A percentile compares a stretch with the other conserved stretches of the same genome.
Evolutionary conservation across 2,113 vertebrate genomes (phyloP).

Genomic region (Gallinago undulata): DNA sequence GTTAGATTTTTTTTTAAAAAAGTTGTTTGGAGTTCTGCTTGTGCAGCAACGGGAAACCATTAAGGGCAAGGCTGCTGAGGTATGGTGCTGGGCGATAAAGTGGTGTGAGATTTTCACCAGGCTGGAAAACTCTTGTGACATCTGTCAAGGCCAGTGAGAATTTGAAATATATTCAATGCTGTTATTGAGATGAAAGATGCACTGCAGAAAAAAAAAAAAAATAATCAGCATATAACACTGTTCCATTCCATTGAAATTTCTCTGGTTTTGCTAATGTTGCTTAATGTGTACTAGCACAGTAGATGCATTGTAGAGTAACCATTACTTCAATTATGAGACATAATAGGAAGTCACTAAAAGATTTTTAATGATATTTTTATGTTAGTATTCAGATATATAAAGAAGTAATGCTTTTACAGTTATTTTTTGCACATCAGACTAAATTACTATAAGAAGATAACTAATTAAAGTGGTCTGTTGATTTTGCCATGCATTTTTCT

Average conservation of each 20-base stretch:
- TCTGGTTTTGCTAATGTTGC: conserved; percentile 21
- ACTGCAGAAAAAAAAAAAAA: neutral
- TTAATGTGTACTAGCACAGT: neutral
- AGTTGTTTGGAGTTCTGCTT: neutral
- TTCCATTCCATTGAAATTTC: neutral
- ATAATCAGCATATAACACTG: neutral
- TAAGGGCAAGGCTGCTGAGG: neutral
- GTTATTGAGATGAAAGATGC: neutral
- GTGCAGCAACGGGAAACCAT: neutral
- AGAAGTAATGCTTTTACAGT: neutral
- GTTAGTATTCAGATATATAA: neutral
- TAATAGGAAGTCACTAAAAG: neutral
- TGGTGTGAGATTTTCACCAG: neutral
- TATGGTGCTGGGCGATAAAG: neutral
- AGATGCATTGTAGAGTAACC: neutral
- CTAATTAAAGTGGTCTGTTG: neutral
- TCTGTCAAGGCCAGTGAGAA: neutral
- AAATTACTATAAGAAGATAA: neutral
- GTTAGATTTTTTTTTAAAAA: neutral
- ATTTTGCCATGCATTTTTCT: neutral
- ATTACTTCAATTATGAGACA: neutral
- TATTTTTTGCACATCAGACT: neutral
- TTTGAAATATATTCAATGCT: neutral
- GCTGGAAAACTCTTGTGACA: neutral
- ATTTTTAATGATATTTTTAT: neutral